Conservation (phyloP, 2,797 vertebrate genomes). For the Pseudotriccus pelzelni region DNA sequence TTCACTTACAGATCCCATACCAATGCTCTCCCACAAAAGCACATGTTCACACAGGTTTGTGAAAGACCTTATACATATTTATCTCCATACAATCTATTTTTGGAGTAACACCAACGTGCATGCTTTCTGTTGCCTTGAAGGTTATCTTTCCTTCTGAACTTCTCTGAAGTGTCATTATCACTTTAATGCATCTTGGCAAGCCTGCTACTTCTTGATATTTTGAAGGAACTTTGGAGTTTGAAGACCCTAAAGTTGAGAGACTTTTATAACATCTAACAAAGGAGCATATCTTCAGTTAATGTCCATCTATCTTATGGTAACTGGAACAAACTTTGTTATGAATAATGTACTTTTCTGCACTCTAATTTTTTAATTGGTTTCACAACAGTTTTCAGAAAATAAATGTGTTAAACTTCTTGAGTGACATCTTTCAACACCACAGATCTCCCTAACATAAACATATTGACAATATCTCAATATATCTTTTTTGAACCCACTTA, state of each 20-base stretch:
- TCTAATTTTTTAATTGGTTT: background rate
- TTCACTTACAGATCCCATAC: background rate
- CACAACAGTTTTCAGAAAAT: background rate
- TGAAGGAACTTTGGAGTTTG: background rate
- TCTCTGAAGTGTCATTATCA: conserved; percentile 47
- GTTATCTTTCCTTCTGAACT: conserved; percentile 3
- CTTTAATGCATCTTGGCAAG: conserved; percentile 38
- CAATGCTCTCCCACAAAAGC: background rate
- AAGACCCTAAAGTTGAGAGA: background rate
- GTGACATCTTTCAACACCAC: background rate
- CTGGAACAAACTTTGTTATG: background rate
- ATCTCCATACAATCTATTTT: background rate
- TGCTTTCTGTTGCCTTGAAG: conserved; percentile 29
- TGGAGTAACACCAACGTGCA: background rate
- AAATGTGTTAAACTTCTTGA: background rate
- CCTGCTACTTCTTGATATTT: background rate
- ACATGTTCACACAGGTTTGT: background rate
- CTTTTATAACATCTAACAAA: background rate
- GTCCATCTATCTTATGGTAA: background rate
- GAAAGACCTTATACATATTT: background rate
- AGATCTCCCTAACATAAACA: background rate
- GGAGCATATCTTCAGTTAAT: background rate
- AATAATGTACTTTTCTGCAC: background rate
- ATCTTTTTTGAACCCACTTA: background rate
- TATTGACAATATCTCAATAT: background rate